Conservation (phyloP, 2,113 vertebrate genomes). For the Clarias batrachus region DNA sequence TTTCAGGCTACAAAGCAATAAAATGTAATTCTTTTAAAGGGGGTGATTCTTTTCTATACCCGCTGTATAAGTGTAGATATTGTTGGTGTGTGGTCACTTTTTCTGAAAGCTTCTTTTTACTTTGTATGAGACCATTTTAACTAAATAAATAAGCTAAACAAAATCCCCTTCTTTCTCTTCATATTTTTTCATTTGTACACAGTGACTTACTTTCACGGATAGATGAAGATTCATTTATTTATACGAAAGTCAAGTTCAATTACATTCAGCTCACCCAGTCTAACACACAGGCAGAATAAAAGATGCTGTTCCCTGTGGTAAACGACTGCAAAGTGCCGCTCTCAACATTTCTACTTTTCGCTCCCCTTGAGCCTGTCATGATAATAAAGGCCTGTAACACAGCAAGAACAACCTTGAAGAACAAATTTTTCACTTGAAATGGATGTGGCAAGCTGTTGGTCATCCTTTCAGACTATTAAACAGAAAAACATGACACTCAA, state of each 20-base stretch:
- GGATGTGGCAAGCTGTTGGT: neutral
- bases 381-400: neutral
- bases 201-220: neutral
- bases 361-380: neutral
- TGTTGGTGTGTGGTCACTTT: neutral
- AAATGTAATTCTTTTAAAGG: no score
- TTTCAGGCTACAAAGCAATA: no score
- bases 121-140: neutral
- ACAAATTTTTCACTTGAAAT: neutral
- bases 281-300: slow-evolving; percentile 30
- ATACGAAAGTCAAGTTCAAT: slow-evolving; percentile 41
- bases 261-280: slow-evolving; percentile 29
- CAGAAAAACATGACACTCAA: neutral
- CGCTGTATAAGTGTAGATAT: neutral
- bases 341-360: neutral
- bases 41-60: no score
- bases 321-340: slow-evolving; percentile 14
- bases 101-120: neutral
- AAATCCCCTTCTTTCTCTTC: neutral
- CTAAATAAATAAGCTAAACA: neutral
- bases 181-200: neutral
- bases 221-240: slow-evolving; percentile 42
- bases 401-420: neutral
- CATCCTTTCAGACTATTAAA: slow-evolving; percentile 2
- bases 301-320: slow-evolving; percentile 18